Base-by-base conservation (phyloP, 2,113 vertebrate species). In the Plecotus auritus region DNA sequence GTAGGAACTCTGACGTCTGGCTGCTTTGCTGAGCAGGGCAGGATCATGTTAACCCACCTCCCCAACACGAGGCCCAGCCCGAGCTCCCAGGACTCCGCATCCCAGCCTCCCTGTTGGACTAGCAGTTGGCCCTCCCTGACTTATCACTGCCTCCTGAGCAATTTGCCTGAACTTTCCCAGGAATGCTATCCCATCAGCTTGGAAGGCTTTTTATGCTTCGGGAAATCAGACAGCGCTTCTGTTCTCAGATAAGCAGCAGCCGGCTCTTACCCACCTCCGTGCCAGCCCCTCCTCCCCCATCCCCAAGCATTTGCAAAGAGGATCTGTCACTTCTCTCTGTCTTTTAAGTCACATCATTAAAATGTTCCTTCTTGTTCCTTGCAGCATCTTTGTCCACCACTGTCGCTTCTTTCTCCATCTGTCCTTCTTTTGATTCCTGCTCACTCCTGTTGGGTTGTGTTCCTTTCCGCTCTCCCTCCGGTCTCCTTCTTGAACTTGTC, bases 291-390 rank as follows among this genome's bases (percentile, higher is more conserved):
- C 20, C n/a, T 56, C n/a, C 54, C 45, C 40, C 7, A 42, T n/a
- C n/a, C 45, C 56, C 1, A 9, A 45, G 11, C 66, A 18, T 94
- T 64, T 78, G 28, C 1, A 1, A 84, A 72, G 83, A 96, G 37
- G n/a, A 26, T 88, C 89, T 74, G 22, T 37, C 0, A 6, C 42
- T 61, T 64, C 13, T 67, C 37, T 26, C 35, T 61, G 13, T 47
- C 54, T 90, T 69, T 88, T 7, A 76, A 94, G 80, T 72, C 45
- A 16, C 42, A 72, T 93, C 87, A 90, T 96, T 89, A 96, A 87
- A 94, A 91, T 96, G 76, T 84, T 47, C 83, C 85, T 88, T 83
- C 51, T 56, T 69, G n/a, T 87, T 80, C 35, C 89, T 86, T 70
- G 59, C 0, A 0, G 17, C 51, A 78, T 86, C 85, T 86, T 47